Evolutionary conservation across 2,113 vertebrate species (phyloP).

Genomic region (Phoenicopterus ruber): DNA sequence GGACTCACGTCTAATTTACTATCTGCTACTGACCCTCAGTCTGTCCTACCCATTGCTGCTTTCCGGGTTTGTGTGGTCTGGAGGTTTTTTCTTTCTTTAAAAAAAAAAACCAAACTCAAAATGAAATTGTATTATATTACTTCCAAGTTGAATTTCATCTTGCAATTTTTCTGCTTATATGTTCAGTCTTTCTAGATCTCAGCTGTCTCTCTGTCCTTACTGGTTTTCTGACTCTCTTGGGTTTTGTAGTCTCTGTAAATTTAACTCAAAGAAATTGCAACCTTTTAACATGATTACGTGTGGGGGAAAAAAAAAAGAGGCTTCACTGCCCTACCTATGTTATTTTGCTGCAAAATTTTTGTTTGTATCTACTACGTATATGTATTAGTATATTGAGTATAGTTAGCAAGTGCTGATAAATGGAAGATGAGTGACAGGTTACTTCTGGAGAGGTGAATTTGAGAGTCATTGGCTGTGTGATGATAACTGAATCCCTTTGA

Average conservation of each 20-base stretch:
- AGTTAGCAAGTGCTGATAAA: not conserved
- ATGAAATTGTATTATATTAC: not conserved
- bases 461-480: not conserved
- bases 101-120: not conserved
- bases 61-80: slow-evolving; percentile 14
- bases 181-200: not conserved
- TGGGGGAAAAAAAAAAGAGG: not conserved
- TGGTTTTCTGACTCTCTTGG: not conserved
- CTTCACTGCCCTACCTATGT: not conserved
- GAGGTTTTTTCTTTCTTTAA: not conserved
- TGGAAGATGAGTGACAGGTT: not conserved
- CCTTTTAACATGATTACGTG: not conserved
- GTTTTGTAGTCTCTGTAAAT: not conserved
- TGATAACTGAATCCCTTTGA: not conserved
- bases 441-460: not conserved
- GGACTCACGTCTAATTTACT: slow-evolving; percentile 46
- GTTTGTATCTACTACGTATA: not conserved
- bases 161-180: not conserved
- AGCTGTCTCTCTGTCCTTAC: not conserved
- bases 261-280: not conserved
- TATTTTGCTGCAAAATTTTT: not conserved
- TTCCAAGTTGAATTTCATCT: not conserved
- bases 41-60: not conserved
- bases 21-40: slow-evolving; percentile 32
- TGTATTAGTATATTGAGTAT: not conserved